Percentiles rank a stretch among this genome's conserved stretches.
Conservation (phyloP, 2,888 invertebrate species). For the Diaphora mendica region DNA sequence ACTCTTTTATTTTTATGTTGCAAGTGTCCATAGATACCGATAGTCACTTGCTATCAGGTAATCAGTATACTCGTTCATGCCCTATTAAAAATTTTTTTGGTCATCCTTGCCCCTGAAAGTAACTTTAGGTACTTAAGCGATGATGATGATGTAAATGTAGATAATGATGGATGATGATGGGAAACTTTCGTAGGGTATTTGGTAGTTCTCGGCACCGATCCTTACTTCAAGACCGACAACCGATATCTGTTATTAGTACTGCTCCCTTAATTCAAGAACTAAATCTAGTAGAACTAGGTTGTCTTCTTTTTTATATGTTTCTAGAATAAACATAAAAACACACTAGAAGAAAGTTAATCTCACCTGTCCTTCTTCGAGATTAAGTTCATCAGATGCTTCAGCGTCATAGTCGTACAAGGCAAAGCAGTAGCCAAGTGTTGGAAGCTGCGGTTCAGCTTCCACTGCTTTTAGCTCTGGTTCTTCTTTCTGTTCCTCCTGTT, state of each 20-base stretch:
- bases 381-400: conserved; percentile 95
- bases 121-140: conserved; percentile 45
- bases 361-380: conserved; percentile 96
- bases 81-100: conserved; percentile 39
- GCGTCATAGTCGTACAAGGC: conserved; percentile 98
- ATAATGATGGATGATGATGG: too few species aligned
- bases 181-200: too few species aligned
- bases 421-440: conserved; percentile 89
- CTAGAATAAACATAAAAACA: neutral
- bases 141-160: too few species aligned
- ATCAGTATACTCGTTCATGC: neutral
- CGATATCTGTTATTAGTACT: neutral
- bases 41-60: neutral
- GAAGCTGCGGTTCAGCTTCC: conserved; percentile 43
- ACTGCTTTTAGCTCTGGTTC: conserved; percentile 23
- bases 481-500: conserved; percentile 69
- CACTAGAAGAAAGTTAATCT: neutral
- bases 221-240: neutral
- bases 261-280: neutral
- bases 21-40: neutral
- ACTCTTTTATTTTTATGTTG: too few species aligned
- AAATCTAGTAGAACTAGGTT: neutral
- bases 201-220: neutral
- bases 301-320: neutral
- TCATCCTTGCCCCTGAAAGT: conserved; percentile 38